These are phyloP conservation scores for Myiopsitta monachus DNA, from an alignment of 2,113 vertebrate species.

Conservation along the genomic window DNA sequence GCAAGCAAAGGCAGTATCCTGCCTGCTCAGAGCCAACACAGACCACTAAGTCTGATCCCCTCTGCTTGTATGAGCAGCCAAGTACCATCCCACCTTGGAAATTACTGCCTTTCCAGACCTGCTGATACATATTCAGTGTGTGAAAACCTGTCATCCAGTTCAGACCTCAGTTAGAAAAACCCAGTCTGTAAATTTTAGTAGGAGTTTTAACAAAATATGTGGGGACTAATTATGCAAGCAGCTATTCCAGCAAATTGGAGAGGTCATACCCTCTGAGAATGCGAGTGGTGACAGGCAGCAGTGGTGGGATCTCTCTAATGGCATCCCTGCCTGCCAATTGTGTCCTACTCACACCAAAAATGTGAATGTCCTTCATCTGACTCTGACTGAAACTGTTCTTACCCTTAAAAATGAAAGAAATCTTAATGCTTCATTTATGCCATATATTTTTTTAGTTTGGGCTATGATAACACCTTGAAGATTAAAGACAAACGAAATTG, in stretches of 20 bases:
- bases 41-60: background rate
- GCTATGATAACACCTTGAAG: background rate
- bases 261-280: background rate
- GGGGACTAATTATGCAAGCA: background rate
- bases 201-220: background rate
- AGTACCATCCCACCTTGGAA: background rate
- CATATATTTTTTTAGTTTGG: background rate
- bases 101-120: background rate
- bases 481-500: background rate
- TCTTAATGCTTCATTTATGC: background rate
- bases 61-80: background rate
- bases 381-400: background rate
- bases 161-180: background rate
- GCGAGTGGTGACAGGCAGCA: background rate
- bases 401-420: background rate
- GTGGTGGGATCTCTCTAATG: background rate
- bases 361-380: background rate
- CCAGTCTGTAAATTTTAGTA: background rate
- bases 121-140: background rate
- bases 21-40: background rate
- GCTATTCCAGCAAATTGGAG: background rate
- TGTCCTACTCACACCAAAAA: background rate
- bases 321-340: background rate
- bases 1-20: background rate
- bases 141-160: background rate